Base-by-base conservation (phyloP, 2,797 vertebrate species). In the Bovichtus diacanthus region DNA sequence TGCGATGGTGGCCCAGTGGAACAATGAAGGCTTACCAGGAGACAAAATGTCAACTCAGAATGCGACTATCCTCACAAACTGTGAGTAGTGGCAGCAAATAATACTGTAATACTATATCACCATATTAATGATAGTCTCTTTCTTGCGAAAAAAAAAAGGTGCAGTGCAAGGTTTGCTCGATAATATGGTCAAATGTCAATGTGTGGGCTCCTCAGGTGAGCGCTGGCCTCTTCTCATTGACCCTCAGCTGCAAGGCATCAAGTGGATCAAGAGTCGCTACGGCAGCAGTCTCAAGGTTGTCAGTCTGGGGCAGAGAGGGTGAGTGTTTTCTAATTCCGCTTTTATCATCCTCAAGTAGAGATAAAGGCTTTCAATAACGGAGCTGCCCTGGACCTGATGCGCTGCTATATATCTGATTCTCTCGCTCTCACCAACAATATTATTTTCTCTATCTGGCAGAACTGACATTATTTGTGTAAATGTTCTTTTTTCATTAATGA, bases 211-310 rank as follows among this genome's bases (percentile, higher is more conserved):
- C 69, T 44, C 65, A 94, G 93, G 93, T 78, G 93, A 96, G 82
- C 90, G 88, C 8, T 95, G 95, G 94, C 94, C 95, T 74, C 93
- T 95, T 29, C 93, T 95, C 74, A 95, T 96, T 74, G 96, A 95
- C 87, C 93, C 95, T 49, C 95, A 96, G 88, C 91, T 92, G 6
- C 94, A 94, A 82, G 94, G 95, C 74, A 94, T 96, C 83, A 96
- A 95, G 82, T 94, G 95, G 94, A 89, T 96, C 88, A 96, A 96
- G 93, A 94, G 92, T 86, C 95, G 93, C 88, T 90, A 89, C 69
- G 89, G 93, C 54, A 93, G 76, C 86, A 54, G 81, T 87, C 91
- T 96, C 54, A 92, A 95, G 91, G 94, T 95, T 74, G 85, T 92
- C 89, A 95, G 74, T 87, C 90, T 96, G 9, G 94, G 90, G 12